Conservation (phyloP, 1,140 invertebrate species). For the Cyrtorhinus lividipennis region DNA sequence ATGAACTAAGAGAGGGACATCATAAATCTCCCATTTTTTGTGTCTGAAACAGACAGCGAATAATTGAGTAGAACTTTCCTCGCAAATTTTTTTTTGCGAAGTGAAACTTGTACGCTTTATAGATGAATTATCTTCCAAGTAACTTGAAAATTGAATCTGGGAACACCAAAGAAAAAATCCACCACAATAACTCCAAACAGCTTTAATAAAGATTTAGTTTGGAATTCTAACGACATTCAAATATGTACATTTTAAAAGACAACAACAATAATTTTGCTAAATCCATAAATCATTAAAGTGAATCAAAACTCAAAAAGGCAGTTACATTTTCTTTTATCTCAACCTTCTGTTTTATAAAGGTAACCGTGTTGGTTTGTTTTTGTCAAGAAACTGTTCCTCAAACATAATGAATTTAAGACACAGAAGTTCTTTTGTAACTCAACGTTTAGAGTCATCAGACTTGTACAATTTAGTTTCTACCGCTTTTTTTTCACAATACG, state of each 20-base stretch:
- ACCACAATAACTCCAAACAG: not conserved
- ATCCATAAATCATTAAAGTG: not conserved
- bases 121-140: too few species aligned
- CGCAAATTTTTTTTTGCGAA: too few species aligned
- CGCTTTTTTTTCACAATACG: not conserved
- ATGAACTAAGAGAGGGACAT: too few species aligned
- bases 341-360: not conserved
- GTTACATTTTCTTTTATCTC: not conserved
- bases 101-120: too few species aligned
- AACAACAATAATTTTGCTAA: not conserved
- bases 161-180: too few species aligned
- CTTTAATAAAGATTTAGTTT: conserved; percentile 3
- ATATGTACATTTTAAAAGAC: conserved; percentile 5
- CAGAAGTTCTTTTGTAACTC: not conserved
- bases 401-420: not conserved
- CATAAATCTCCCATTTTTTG: too few species aligned
- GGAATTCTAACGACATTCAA: conserved; percentile 6
- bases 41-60: too few species aligned
- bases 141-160: too few species aligned
- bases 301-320: not conserved
- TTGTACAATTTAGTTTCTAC: not conserved
- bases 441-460: conserved; percentile 3
- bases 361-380: not conserved
- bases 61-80: too few species aligned
- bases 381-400: not conserved